phyloP scores from a whole-genome alignment of 2,888 invertebrate species.

The Aspidiotus rigidus region DNA sequence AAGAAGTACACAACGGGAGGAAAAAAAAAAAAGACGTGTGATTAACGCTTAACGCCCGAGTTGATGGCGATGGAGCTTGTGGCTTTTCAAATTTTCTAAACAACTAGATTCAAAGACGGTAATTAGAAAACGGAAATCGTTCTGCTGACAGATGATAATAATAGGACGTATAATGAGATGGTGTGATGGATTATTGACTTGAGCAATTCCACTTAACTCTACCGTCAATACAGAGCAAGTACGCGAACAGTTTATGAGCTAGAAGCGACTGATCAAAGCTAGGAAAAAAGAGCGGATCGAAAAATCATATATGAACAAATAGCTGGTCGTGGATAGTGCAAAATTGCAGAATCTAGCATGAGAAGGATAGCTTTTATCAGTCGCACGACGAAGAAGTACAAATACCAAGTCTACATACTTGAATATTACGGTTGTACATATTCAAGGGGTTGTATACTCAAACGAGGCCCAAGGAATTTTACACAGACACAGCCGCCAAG shows the following conservation, averaged over 20 bases:
- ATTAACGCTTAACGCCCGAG: slow-evolving; percentile 1
- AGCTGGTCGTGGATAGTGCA: too few relatives aligned
- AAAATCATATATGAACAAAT: too few relatives aligned
- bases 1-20: not conserved
- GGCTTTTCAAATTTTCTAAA: not conserved
- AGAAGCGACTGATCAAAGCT: not conserved
- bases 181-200: too few relatives aligned
- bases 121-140: slow-evolving; percentile 4
- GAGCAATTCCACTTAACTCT: not conserved
- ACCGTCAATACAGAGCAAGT: not conserved
- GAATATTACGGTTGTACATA: too few relatives aligned
- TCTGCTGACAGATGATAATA: not conserved
- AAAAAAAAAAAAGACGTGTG: not conserved
- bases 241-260: not conserved
- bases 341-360: too few relatives aligned
- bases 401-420: too few relatives aligned
- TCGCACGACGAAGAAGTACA: too few relatives aligned
- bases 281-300: not conserved
- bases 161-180: not conserved
- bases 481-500: too few relatives aligned
- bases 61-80: not conserved
- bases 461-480: too few relatives aligned
- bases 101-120: not conserved
- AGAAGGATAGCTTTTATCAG: too few relatives aligned
- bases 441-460: too few relatives aligned